Evolutionary conservation across 1,140 invertebrate genomes (phyloP).

Genomic region (Lanistes nyassanus): DNA sequence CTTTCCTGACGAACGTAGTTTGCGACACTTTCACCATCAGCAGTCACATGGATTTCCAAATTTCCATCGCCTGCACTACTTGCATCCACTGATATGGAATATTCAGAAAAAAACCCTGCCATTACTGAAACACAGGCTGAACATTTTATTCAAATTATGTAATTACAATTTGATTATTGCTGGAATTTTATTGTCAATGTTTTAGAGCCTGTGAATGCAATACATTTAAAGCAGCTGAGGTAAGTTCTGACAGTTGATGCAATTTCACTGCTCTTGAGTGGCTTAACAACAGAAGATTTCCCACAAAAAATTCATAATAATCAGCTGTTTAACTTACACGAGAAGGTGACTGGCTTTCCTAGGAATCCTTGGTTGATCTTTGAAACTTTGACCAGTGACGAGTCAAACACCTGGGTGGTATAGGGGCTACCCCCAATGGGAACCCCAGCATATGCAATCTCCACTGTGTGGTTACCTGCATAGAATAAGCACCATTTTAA

Average conservation of each 20-base stretch:
- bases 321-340: conserved; percentile 80
- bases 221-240: too few relatives aligned
- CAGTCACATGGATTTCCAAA: conserved; percentile 96
- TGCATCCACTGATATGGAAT: conserved; percentile 68
- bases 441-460: conserved; percentile 82
- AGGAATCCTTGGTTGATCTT: conserved; percentile 89
- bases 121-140: too few relatives aligned
- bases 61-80: conserved; percentile 85
- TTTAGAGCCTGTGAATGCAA: too few relatives aligned
- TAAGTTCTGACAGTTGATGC: too few relatives aligned
- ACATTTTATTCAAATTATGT: too few relatives aligned
- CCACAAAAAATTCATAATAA: too few relatives aligned
- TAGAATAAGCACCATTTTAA: neutral
- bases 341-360: conserved; percentile 91
- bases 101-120: neutral
- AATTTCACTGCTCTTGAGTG: too few relatives aligned
- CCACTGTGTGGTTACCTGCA: conserved; percentile 88
- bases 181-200: too few relatives aligned
- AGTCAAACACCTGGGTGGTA: conserved; percentile 94
- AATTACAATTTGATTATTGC: too few relatives aligned
- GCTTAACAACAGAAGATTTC: too few relatives aligned
- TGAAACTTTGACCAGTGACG: conserved; percentile 88
- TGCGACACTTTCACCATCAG: conserved; percentile 96
- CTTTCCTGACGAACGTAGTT: conserved; percentile 95
- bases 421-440: conserved; percentile 95